These are phyloP conservation scores for Drosophila eohydei DNA, from an alignment of 2,888 invertebrate species.

Conservation along the genomic window DNA sequence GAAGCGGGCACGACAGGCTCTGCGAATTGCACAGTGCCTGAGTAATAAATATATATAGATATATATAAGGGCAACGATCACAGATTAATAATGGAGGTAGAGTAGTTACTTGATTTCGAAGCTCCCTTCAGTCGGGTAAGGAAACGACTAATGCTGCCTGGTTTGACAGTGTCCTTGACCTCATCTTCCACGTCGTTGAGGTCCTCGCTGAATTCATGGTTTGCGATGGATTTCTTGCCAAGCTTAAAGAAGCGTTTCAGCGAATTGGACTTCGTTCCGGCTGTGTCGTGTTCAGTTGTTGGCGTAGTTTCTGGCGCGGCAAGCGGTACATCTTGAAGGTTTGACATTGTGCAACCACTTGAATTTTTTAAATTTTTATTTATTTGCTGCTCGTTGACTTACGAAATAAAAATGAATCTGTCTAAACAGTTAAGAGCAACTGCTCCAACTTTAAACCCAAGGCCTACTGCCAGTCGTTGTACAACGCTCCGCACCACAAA, in stretches of 20 bases:
- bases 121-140: constrained; percentile 49
- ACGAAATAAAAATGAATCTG: constrained; percentile 66
- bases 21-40: constrained; percentile 7
- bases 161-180: constrained; percentile 31
- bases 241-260: constrained; percentile 80
- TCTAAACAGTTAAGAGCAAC: constrained; percentile 17
- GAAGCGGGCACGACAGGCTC: constrained; percentile 20
- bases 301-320: constrained; percentile 45
- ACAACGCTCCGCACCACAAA: not conserved
- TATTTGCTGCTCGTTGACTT: constrained; percentile 46
- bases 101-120: constrained; percentile 30
- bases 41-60: not conserved
- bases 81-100: not conserved
- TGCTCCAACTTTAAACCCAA: constrained; percentile 20
- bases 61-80: not conserved
- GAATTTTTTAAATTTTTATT: constrained; percentile 57
- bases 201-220: constrained; percentile 20
- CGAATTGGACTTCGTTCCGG: constrained; percentile 56
- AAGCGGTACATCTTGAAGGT: constrained; percentile 65
- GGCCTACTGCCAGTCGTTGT: constrained; percentile 39
- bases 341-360: constrained; percentile 58
- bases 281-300: constrained; percentile 36
- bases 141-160: constrained; percentile 47
- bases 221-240: constrained; percentile 43
- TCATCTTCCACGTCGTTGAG: constrained; percentile 22